A percentile compares a stretch with the other conserved stretches of the same genome.
These are phyloP conservation scores for Metaphire vulgaris DNA, from an alignment of 1,140 invertebrate genomes.

Conservation along the genomic window DNA sequence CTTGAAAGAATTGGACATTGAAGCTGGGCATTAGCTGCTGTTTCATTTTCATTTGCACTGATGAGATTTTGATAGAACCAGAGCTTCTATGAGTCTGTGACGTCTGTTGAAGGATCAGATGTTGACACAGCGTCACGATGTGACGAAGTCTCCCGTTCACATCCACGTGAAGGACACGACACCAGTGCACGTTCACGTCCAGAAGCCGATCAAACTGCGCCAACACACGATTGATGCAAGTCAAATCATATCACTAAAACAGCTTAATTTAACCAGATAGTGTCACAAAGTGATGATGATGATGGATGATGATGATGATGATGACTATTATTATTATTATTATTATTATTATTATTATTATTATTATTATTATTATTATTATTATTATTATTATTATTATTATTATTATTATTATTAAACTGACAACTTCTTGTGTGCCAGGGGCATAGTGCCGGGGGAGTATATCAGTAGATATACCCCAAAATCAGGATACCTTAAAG, in stretches of 20 bases:
- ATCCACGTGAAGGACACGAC: slow-evolving; percentile 48
- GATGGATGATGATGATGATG: not conserved
- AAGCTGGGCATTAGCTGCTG: too few species aligned
- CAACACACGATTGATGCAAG: not conserved
- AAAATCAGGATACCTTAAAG: too few species aligned
- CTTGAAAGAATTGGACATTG: too few species aligned
- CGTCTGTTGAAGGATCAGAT: too few species aligned
- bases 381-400: not conserved
- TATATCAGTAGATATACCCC: too few species aligned
- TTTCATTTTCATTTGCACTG: too few species aligned
- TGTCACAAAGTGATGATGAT: not conserved
- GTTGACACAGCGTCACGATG: too few species aligned
- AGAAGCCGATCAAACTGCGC: slow-evolving; percentile 35
- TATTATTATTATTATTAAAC: not conserved
- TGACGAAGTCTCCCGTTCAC: slow-evolving; percentile 42
- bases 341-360: not conserved
- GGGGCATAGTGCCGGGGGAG: too few species aligned
- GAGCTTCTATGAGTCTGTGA: too few species aligned
- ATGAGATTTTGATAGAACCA: too few species aligned
- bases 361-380: not conserved
- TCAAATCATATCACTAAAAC: not conserved
- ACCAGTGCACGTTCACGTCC: slow-evolving; percentile 48
- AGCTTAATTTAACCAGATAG: not conserved
- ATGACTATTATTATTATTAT: not conserved
- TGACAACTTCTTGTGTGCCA: too few species aligned